Conservation (phyloP, 2,888 invertebrate species). For the Lasioglossum malachurum region DNA sequence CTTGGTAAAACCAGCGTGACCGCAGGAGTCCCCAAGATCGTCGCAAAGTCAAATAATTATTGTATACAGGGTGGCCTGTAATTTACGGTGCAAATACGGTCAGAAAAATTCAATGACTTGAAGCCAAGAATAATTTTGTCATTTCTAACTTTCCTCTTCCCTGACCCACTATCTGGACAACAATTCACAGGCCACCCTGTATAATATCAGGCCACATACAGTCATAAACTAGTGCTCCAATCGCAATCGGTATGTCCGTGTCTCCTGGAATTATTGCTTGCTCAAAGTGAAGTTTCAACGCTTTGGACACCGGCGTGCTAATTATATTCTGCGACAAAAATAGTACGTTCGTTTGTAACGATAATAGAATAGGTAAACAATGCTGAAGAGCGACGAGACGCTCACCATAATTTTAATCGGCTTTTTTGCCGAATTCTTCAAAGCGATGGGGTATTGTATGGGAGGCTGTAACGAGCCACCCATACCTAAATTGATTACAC, state of each 20-base stretch:
- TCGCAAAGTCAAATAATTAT: too few relatives aligned
- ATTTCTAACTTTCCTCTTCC: background rate
- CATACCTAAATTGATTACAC: constrained; percentile 93
- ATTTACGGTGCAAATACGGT: too few relatives aligned
- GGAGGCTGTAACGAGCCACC: constrained; percentile 90
- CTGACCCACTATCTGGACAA: background rate
- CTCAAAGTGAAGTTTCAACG: constrained; percentile 89
- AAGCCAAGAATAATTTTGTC: background rate
- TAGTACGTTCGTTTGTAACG: background rate
- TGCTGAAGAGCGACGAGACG: constrained; percentile 20
- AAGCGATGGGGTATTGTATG: constrained; percentile 87
- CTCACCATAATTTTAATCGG: constrained; percentile 89
- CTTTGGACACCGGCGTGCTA: constrained; percentile 88
- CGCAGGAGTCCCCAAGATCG: too few relatives aligned
- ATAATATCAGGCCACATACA: constrained; percentile 85
- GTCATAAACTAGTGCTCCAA: constrained; percentile 90
- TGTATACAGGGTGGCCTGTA: too few relatives aligned
- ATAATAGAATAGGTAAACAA: background rate
- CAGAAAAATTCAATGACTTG: background rate
- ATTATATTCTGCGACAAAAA: constrained; percentile 85
- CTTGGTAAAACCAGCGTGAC: too few relatives aligned
- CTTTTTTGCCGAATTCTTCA: constrained; percentile 89
- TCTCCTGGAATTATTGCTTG: constrained; percentile 89
- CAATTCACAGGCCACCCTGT: background rate
- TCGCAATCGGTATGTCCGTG: constrained; percentile 87